Conservation (phyloP, 2,888 invertebrate genomes). For the Ecliptopera silaceata region DNA sequence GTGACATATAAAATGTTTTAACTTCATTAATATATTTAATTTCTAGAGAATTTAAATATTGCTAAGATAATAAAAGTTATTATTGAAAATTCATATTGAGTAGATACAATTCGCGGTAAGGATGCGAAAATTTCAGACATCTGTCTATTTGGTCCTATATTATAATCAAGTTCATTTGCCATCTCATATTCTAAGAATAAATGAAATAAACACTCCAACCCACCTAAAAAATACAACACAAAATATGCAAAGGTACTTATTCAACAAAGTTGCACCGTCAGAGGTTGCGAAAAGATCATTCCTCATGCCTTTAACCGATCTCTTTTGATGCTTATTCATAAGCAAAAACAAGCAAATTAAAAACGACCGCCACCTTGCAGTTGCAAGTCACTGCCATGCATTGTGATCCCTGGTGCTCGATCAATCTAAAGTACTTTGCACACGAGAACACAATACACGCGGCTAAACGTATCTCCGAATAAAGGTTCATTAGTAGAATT, state of each 20-base stretch:
- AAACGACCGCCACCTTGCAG: slow-evolving; percentile 27
- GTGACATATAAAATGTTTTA: too few relatives aligned
- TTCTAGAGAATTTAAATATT: too few relatives aligned
- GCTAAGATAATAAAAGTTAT: too few relatives aligned
- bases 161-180: too few relatives aligned
- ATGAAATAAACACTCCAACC: too few relatives aligned
- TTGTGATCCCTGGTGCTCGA: slow-evolving; percentile 36
- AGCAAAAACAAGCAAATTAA: slow-evolving; percentile 23
- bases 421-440: slow-evolving; percentile 30
- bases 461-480: not conserved
- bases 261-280: slow-evolving; percentile 11
- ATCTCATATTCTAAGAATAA: too few relatives aligned
- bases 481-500: too few relatives aligned
- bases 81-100: too few relatives aligned
- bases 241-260: not conserved
- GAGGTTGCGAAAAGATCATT: slow-evolving; percentile 15
- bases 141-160: too few relatives aligned
- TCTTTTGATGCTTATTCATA: slow-evolving; percentile 24
- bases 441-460: not conserved
- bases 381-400: slow-evolving; percentile 34
- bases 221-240: not conserved
- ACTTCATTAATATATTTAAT: too few relatives aligned
- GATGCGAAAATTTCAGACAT: too few relatives aligned
- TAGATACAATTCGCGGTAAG: too few relatives aligned
- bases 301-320: slow-evolving; percentile 5